Percentiles rank a stretch among this genome's conserved stretches.
Evolutionary conservation across 2,113 vertebrate species (phyloP).

Genomic region (Proteles cristata): DNA sequence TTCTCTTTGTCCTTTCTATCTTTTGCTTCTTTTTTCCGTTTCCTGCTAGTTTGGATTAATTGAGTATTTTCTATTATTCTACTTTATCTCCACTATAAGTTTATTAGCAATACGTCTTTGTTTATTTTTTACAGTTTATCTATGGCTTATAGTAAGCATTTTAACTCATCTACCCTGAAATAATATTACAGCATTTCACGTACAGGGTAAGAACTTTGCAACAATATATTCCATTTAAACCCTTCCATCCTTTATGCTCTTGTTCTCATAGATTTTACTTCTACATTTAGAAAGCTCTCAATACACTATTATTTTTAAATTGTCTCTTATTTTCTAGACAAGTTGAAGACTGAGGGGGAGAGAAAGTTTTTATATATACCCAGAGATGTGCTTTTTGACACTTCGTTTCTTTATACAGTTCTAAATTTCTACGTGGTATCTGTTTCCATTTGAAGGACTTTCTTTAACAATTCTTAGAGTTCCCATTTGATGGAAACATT

Average conservation of each 20-base stretch:
- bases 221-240: neutral
- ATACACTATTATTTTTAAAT: neutral
- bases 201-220: neutral
- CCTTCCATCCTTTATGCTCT: neutral
- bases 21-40: neutral
- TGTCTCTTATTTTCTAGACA: neutral
- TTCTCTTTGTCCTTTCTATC: neutral
- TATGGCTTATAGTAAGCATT: neutral
- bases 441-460: neutral
- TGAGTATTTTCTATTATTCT: neutral
- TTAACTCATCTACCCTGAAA: neutral
- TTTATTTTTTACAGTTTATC: neutral
- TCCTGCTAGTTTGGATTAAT: neutral
- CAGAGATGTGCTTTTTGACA: neutral
- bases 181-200: neutral
- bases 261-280: neutral
- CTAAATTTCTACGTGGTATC: neutral
- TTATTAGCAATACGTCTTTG: neutral
- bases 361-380: neutral
- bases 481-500: neutral
- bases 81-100: neutral
- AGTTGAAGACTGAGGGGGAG: neutral
- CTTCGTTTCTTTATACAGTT: neutral
- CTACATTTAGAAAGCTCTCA: neutral
- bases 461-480: neutral